phyloP scores from a whole-genome alignment of 2,797 vertebrate species.

The Tragelaphus oryx region DNA sequence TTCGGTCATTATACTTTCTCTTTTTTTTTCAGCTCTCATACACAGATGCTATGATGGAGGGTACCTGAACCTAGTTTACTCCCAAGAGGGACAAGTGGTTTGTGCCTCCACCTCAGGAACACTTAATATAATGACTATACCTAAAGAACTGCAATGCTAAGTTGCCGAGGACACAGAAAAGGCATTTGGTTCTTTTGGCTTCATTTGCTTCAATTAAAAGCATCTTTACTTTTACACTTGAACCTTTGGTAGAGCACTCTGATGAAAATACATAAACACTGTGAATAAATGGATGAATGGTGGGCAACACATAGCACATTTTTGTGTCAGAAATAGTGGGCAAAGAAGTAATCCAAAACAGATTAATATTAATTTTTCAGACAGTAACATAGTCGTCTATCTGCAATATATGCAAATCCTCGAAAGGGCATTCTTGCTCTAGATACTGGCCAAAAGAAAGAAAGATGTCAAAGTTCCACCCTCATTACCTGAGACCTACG shows the following conservation, averaged over 20 bases:
- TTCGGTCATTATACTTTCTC: neutral
- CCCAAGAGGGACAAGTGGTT: neutral
- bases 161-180: neutral
- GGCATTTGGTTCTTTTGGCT: conserved; percentile 19
- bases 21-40: conserved; percentile 11
- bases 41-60: neutral
- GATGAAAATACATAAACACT: conserved; percentile 24
- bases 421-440: neutral
- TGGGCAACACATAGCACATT: neutral
- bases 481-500: neutral
- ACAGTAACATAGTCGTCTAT: conserved; percentile 5
- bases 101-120: neutral
- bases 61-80: neutral
- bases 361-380: neutral
- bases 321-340: neutral
- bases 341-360: conserved; percentile 43
- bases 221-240: conserved; percentile 33
- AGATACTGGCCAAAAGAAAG: neutral
- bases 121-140: neutral
- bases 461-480: neutral
- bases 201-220: conserved; percentile 37
- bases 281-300: conserved; percentile 3
- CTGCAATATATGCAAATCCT: neutral
- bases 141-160: neutral
- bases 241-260: neutral